These are phyloP conservation scores for Poecilobothrus nobilitatus DNA, from an alignment of 2,888 invertebrate species.

Conservation along the genomic window DNA sequence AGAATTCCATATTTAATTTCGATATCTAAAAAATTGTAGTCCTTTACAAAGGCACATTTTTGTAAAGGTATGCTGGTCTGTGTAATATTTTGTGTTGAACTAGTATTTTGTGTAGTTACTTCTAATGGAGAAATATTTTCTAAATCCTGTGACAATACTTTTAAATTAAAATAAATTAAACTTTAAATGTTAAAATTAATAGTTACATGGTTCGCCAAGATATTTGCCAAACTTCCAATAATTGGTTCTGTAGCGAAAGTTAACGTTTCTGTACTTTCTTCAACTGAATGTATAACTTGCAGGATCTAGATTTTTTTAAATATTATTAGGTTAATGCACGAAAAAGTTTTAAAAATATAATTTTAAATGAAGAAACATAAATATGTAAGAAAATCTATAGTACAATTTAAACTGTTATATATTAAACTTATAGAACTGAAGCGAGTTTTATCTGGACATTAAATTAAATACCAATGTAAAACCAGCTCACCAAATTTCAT, in stretches of 20 bases:
- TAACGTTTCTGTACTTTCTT: conserved; percentile 77
- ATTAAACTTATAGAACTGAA: too few relatives aligned
- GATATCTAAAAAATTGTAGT: conserved; percentile 82
- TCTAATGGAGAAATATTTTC: neutral
- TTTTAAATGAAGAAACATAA: too few relatives aligned
- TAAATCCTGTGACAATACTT: neutral
- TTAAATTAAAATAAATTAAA: too few relatives aligned
- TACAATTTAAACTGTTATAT: too few relatives aligned
- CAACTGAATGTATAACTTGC: conserved; percentile 62
- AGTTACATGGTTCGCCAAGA: conserved; percentile 70
- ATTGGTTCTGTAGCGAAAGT: conserved; percentile 94
- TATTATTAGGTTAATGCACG: too few relatives aligned
- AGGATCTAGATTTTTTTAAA: conserved; percentile 43
- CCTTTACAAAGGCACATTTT: conserved; percentile 54
- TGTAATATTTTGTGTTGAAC: conserved; percentile 43
- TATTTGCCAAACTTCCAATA: conserved; percentile 79
- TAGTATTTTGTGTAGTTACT: conserved; percentile 37
- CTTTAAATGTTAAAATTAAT: neutral
- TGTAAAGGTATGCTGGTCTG: conserved; percentile 40
- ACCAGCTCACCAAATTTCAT: too few relatives aligned
- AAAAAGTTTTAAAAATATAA: too few relatives aligned
- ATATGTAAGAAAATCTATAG: too few relatives aligned
- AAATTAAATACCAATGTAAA: too few relatives aligned
- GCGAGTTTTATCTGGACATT: too few relatives aligned
- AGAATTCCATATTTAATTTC: conserved; percentile 88